phyloP scores from a whole-genome alignment of 2,888 invertebrate species.

The Tetheella fluctuosa region DNA sequence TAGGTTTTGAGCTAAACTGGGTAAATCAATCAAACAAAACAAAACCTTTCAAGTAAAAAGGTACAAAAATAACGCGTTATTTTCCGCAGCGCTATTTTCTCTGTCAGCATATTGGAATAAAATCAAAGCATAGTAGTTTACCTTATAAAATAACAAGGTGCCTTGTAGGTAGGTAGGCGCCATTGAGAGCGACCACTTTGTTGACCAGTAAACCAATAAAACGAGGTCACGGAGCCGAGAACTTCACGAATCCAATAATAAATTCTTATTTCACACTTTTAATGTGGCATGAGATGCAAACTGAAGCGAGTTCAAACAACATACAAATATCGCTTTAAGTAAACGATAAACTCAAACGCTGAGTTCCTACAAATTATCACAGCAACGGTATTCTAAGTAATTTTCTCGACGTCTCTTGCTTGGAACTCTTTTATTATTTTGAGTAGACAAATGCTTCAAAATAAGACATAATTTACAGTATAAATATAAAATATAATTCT shows the following conservation, averaged over 20 bases:
- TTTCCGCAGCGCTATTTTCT: background rate
- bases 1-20: background rate
- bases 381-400: too few relatives aligned
- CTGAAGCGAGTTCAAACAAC: too few relatives aligned
- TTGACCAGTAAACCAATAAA: slow-evolving; percentile 52
- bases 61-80: background rate
- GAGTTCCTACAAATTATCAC: too few relatives aligned
- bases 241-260: slow-evolving; percentile 61
- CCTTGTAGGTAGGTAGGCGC: slow-evolving; percentile 8
- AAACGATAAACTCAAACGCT: too few relatives aligned
- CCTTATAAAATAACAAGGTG: slow-evolving; percentile 13
- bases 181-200: slow-evolving; percentile 29
- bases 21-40: background rate
- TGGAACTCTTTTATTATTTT: too few relatives aligned
- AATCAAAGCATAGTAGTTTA: slow-evolving; percentile 10
- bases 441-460: too few relatives aligned
- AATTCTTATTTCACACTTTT: slow-evolving; percentile 65
- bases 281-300: slow-evolving; percentile 23
- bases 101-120: slow-evolving; percentile 9
- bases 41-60: background rate
- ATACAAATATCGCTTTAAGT: too few relatives aligned
- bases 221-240: slow-evolving; percentile 47
- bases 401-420: too few relatives aligned
- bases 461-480: too few relatives aligned
- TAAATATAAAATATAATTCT: too few relatives aligned